phyloP scores from a whole-genome alignment of 2,797 vertebrate species.

The Sebastolobus altivelis region DNA sequence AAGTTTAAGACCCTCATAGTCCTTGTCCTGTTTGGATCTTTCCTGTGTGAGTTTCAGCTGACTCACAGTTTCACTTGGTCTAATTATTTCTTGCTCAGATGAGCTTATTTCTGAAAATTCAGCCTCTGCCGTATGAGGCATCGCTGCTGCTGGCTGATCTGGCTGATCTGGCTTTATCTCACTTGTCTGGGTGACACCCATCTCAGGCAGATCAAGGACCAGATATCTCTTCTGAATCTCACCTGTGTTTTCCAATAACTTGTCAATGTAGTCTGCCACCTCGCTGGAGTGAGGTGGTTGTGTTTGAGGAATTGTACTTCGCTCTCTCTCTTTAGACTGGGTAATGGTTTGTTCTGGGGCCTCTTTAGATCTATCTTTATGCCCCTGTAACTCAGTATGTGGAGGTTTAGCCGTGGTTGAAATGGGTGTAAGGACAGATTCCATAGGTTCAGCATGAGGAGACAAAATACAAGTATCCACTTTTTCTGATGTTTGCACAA shows the following conservation, averaged over 20 bases:
- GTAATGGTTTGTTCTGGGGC: slow-evolving; percentile 20
- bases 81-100: slow-evolving; percentile 7
- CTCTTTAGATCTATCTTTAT: background rate
- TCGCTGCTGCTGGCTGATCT: background rate
- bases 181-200: slow-evolving; percentile 3
- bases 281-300: background rate
- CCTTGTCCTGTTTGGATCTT: background rate
- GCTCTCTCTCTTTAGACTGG: background rate
- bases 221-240: slow-evolving; percentile 69
- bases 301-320: background rate
- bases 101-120: slow-evolving; percentile 6
- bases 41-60: slow-evolving; percentile 15
- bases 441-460: slow-evolving; percentile 6
- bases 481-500: slow-evolving; percentile 4
- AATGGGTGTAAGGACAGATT: background rate
- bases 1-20: background rate
- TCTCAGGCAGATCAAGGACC: slow-evolving; percentile 65
- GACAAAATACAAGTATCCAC: slow-evolving; percentile 1
- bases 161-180: slow-evolving; percentile 19
- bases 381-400: slow-evolving; percentile 2
- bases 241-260: slow-evolving; percentile 33
- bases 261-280: slow-evolving; percentile 41
- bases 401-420: slow-evolving; percentile 3
- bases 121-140: background rate
- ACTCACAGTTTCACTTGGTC: slow-evolving; percentile 9